Base-by-base conservation (phyloP, 1,140 invertebrate species). In the Pseudomyrmex pallidus region DNA sequence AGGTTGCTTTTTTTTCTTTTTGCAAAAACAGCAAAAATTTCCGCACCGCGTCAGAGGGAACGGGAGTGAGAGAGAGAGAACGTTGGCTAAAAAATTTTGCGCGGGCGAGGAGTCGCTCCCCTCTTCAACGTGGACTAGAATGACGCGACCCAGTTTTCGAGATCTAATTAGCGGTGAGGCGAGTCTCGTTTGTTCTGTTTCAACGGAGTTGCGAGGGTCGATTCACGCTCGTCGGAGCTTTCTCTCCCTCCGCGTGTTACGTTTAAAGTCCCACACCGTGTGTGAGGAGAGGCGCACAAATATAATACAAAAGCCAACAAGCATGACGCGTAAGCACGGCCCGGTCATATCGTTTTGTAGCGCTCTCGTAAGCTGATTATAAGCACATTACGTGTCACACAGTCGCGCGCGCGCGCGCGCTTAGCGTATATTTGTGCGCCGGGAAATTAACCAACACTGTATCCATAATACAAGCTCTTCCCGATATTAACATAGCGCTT, bases 161-260 rank as follows among this genome's bases (percentile, higher is more conserved):
- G 50, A 85, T 87, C 85, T 89, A 89, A 89, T 89, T 89, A 89
- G 84, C 76, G 46, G 72, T 74, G 74, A 74, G 82, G 68, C 64
- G 52, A 77, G n/a, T 83, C 66, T 74, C 68, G 68, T 87, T 87
- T 74, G 57, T 87, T 87, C 83, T 52, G 48, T 61, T 66, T 66
- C 57, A 76, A 61, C 72, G 22, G 44, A 80, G 22, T 72, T 66
- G 50, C 83, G 61, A 57, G 54, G 22, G 66, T 22, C 67, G 52
- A 83, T 48, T 59, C 72, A 15, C 35, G 3, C 61, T 63, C 15
- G 20, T 44, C 35, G 61, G 61, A 61, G 44, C 73, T 9, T 57
- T 25, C 35, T 44, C 61, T n/a, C n/a, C n/a, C n/a, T n/a, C 10
- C 22, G 2, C 20, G 15, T 17, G 20, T 10, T 22, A 22, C 20